These are phyloP conservation scores for Ochotona princeps DNA, from an alignment of 2,113 vertebrate genomes.

Conservation along the genomic window DNA sequence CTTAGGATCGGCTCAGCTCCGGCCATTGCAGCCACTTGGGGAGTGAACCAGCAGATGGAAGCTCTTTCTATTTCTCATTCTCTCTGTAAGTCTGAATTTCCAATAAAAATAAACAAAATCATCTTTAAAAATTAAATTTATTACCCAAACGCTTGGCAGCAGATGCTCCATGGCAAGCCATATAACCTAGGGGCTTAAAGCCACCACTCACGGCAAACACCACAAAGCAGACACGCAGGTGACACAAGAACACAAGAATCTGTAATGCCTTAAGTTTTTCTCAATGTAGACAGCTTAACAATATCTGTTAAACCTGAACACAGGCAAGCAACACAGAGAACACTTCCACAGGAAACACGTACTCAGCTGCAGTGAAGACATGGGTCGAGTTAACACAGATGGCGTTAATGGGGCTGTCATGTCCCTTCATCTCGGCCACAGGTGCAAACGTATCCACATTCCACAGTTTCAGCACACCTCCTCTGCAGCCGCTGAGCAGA, in stretches of 20 bases:
- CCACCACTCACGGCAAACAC: background rate
- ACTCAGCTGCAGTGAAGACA: conserved; percentile 97
- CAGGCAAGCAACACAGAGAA: conserved; percentile 3
- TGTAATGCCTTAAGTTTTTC: background rate
- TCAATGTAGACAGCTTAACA: background rate
- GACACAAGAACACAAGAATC: background rate
- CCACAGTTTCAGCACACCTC: conserved; percentile 95
- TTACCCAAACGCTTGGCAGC: background rate
- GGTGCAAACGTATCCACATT: conserved; percentile 89
- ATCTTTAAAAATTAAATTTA: background rate
- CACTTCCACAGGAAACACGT: conserved; percentile 81
- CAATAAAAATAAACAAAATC: no score
- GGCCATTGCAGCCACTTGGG: no score
- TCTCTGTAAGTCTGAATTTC: no score
- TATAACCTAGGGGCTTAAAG: background rate
- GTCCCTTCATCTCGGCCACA: conserved; percentile 92
- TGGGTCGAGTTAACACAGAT: conserved; percentile 94
- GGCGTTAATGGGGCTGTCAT: conserved; percentile 95
- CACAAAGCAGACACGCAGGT: background rate
- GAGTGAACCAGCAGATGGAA: no score
- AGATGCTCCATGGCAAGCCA: background rate
- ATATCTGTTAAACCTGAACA: background rate
- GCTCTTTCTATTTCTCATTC: no score
- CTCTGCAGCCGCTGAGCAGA: conserved; percentile 94
- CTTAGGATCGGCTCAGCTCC: no score